phyloP scores from a whole-genome alignment of 2,113 vertebrate species.

The Anguilla japonica region DNA sequence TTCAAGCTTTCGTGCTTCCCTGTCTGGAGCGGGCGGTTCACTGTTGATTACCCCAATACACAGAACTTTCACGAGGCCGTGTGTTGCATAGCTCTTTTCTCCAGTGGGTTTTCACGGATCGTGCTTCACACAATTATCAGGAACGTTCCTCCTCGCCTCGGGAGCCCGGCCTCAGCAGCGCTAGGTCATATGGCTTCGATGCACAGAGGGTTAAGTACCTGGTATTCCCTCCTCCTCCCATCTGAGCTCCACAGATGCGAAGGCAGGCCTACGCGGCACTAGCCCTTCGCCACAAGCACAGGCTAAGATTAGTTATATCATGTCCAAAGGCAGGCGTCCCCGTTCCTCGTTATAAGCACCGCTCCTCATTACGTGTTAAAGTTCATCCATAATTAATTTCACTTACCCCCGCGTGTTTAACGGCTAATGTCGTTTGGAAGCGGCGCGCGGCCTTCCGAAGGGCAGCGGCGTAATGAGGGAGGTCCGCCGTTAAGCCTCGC shows the following conservation, averaged over 20 bases:
- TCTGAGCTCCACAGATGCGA: background rate
- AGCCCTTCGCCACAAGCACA: background rate
- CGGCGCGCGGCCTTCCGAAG: background rate
- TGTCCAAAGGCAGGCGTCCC: background rate
- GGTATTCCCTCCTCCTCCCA: background rate
- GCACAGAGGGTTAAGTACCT: background rate
- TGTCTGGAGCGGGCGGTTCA: background rate
- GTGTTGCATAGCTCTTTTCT: background rate
- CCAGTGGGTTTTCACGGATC: background rate
- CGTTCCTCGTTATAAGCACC: background rate
- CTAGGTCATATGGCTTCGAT: background rate
- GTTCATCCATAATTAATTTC: slow-evolving; percentile 9
- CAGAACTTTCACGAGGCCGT: background rate
- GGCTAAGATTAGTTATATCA: background rate
- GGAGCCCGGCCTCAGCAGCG: background rate
- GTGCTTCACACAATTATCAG: background rate
- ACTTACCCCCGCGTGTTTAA: background rate
- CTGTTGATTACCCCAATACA: background rate
- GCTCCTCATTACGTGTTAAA: background rate
- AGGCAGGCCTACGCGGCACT: background rate
- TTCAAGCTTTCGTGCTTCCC: background rate
- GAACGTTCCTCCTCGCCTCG: background rate
- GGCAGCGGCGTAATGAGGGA: background rate
- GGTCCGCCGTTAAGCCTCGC: background rate
- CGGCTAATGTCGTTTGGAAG: background rate